Evolutionary conservation across 2,113 vertebrate genomes (phyloP).

Genomic region (Caranx melampygus): DNA sequence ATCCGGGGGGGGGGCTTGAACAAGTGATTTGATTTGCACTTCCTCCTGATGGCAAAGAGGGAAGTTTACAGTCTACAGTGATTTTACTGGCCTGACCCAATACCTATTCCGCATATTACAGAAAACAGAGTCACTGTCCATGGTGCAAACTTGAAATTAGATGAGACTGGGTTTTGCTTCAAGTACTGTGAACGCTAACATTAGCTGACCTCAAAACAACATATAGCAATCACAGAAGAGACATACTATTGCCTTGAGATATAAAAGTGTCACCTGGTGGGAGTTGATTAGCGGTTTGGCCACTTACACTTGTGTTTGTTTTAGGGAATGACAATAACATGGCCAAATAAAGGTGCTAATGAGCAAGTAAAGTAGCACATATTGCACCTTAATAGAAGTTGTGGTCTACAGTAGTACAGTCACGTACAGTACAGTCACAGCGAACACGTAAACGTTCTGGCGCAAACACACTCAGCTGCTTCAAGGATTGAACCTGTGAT

Average conservation of each 20-base stretch:
- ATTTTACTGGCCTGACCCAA: no score
- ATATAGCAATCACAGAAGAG: background rate
- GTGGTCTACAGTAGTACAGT: background rate
- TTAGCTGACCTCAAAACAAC: background rate
- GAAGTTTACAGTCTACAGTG: no score
- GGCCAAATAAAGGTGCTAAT: background rate
- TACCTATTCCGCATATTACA: no score
- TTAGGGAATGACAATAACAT: background rate
- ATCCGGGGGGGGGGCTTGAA: no score
- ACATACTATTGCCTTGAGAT: background rate
- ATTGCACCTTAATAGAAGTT: background rate
- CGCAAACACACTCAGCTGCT: background rate
- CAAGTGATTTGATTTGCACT: no score
- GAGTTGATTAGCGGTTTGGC: background rate
- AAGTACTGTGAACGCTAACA: no score
- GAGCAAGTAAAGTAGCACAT: background rate
- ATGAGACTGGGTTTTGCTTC: no score
- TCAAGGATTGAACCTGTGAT: slow-evolving; percentile 26
- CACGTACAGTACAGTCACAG: no score
- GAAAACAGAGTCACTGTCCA: no score
- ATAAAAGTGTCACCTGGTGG: background rate
- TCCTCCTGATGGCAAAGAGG: no score
- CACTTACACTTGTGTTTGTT: background rate
- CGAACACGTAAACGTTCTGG: background rate
- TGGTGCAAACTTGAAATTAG: no score